phyloP scores from a whole-genome alignment of 2,113 vertebrate species.

The Hyla sarda region DNA sequence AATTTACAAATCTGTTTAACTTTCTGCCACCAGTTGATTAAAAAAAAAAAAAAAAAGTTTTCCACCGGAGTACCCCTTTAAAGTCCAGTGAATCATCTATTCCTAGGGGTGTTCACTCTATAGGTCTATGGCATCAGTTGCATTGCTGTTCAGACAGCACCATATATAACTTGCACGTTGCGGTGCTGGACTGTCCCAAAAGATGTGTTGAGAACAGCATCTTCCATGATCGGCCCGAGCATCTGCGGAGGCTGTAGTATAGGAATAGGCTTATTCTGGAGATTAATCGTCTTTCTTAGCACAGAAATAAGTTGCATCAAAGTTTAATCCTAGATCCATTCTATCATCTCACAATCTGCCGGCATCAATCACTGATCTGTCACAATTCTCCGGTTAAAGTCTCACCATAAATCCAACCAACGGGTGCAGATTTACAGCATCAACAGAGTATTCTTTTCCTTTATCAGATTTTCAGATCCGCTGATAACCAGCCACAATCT shows the following conservation, averaged over 20 bases:
- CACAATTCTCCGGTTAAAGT: neutral
- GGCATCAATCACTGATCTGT: neutral
- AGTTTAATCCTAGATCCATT: slow-evolving; percentile 9
- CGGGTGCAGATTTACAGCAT: neutral
- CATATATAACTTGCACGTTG: too few species aligned
- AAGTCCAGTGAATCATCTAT: too few species aligned
- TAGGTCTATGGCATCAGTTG: too few species aligned
- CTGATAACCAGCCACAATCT: neutral
- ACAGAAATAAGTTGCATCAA: neutral
- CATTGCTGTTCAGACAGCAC: too few species aligned
- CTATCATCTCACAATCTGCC: slow-evolving; percentile 1
- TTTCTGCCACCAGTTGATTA: too few species aligned
- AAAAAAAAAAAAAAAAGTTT: too few species aligned
- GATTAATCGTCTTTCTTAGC: neutral
- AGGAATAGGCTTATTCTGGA: neutral
- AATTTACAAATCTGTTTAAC: too few species aligned
- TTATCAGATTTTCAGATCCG: neutral
- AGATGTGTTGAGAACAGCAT: too few species aligned
- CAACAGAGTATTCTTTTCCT: neutral
- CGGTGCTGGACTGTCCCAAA: too few species aligned
- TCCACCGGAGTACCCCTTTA: too few species aligned
- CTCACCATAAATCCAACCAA: neutral
- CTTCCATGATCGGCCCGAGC: neutral
- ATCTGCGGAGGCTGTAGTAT: neutral
- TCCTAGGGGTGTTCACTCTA: too few species aligned